Evolutionary conservation across 2,888 invertebrate genomes (phyloP).

Genomic region (Mactromeris polynyma): DNA sequence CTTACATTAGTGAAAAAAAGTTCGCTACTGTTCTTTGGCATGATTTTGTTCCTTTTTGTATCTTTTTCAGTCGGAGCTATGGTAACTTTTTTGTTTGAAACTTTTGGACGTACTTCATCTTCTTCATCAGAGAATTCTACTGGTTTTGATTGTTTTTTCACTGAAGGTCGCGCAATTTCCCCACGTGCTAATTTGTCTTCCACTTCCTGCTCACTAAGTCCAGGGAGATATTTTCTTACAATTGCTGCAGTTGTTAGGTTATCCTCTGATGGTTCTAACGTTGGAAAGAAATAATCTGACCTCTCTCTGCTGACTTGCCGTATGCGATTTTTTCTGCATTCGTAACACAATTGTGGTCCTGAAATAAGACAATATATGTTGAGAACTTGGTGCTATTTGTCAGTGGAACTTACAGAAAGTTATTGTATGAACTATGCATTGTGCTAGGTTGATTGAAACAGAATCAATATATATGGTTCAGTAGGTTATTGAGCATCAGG

Average conservation of each 20-base stretch:
- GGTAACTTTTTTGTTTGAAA: slow-evolving; percentile 63
- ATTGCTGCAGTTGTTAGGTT: slow-evolving; percentile 79
- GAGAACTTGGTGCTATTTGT: too few species aligned
- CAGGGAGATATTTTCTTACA: slow-evolving; percentile 77
- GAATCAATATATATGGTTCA: too few species aligned
- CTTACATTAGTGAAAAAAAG: slow-evolving; percentile 80
- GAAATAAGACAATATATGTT: neutral
- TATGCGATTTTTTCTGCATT: slow-evolving; percentile 77
- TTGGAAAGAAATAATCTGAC: slow-evolving; percentile 75
- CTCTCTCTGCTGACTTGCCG: slow-evolving; percentile 69
- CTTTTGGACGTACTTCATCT: slow-evolving; percentile 46
- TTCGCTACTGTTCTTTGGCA: slow-evolving; percentile 53
- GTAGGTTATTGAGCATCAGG: too few species aligned
- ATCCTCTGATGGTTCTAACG: slow-evolving; percentile 76
- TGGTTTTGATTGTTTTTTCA: slow-evolving; percentile 56
- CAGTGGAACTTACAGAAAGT: neutral
- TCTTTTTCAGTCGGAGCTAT: slow-evolving; percentile 49
- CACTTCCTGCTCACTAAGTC: slow-evolving; percentile 76
- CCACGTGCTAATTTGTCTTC: slow-evolving; percentile 80
- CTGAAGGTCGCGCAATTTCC: slow-evolving; percentile 73
- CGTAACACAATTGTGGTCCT: slow-evolving; percentile 81
- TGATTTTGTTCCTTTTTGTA: slow-evolving; percentile 24
- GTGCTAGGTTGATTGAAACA: neutral
- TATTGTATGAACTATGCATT: neutral
- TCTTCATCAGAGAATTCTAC: slow-evolving; percentile 63